phyloP scores from a whole-genome alignment of 2,888 invertebrate genomes.

The Parascotia fuliginaria region DNA sequence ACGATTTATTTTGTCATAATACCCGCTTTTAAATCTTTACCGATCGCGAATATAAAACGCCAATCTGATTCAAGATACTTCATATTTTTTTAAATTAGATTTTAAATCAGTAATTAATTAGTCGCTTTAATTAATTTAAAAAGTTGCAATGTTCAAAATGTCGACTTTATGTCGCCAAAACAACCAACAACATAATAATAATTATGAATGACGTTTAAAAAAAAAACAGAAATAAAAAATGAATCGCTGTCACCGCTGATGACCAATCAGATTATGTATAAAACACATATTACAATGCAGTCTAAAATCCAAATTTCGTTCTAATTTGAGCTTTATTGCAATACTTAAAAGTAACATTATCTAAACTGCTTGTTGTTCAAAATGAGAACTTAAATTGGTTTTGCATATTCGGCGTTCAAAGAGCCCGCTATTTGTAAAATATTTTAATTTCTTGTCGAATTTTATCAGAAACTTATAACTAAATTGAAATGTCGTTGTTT shows the following conservation, averaged over 20 bases:
- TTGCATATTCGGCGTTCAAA: conserved; percentile 31
- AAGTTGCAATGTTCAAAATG: conserved; percentile 16
- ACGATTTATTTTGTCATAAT: no score
- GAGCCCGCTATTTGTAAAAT: conserved; percentile 26
- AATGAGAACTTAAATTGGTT: conserved; percentile 8
- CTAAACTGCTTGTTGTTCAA: background rate
- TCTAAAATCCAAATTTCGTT: background rate
- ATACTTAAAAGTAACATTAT: background rate
- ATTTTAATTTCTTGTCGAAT: conserved; percentile 27
- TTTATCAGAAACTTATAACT: conserved; percentile 32
- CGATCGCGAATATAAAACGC: background rate
- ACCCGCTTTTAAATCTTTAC: background rate
- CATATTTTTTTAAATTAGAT: conserved; percentile 24
- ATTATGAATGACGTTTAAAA: conserved; percentile 33
- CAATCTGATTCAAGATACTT: background rate
- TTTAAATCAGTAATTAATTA: background rate
- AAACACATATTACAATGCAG: background rate
- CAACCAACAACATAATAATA: conserved; percentile 38
- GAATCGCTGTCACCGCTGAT: conserved; percentile 37
- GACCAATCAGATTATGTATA: conserved; percentile 37
- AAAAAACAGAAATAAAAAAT: conserved; percentile 27
- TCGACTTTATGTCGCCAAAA: conserved; percentile 29
- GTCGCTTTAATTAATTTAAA: conserved; percentile 15
- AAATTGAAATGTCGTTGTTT: conserved; percentile 32
- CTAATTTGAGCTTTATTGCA: conserved; percentile 6